Evolutionary conservation across 1,140 invertebrate species (phyloP).

Genomic region (Lutraria rhynchaena): DNA sequence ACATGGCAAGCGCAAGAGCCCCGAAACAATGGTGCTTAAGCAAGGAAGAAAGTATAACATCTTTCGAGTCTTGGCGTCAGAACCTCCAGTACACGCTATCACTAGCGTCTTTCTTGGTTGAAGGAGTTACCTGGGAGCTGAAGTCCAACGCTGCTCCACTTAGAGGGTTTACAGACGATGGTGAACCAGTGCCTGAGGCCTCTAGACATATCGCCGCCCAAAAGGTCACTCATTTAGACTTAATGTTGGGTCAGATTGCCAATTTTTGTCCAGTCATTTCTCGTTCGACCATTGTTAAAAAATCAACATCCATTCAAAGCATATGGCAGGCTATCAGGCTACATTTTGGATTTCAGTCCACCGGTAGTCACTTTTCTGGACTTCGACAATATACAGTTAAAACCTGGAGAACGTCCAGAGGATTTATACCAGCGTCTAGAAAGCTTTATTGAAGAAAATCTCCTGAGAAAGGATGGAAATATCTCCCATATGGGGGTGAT

Average conservation of each 20-base stretch:
- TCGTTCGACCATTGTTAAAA: constrained; percentile 47
- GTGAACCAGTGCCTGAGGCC: constrained; percentile 29
- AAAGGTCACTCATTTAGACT: constrained; percentile 55
- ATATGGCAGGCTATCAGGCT: constrained; percentile 61
- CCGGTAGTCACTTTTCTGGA: constrained; percentile 43
- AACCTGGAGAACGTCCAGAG: background rate
- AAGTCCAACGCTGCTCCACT: constrained; percentile 15
- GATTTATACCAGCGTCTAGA: constrained; percentile 3
- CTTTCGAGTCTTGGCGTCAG: constrained; percentile 48
- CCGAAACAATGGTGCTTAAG: constrained; percentile 39
- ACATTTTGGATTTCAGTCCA: constrained; percentile 59
- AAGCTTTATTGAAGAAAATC: constrained; percentile 67
- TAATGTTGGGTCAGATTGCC: constrained; percentile 63
- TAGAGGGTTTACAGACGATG: constrained; percentile 46
- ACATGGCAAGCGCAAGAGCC: constrained; percentile 9
- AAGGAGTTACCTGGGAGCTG: constrained; percentile 23
- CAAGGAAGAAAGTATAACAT: constrained; percentile 48
- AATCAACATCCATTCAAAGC: constrained; percentile 46
- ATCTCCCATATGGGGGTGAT: constrained; percentile 58
- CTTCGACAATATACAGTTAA: constrained; percentile 5
- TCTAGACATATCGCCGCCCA: constrained; percentile 36
- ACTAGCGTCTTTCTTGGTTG: constrained; percentile 31
- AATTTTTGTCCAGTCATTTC: constrained; percentile 64
- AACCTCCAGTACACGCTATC: constrained; percentile 53
- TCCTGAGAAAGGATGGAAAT: constrained; percentile 13